A percentile compares a stretch with the other conserved stretches of the same genome.
Conservation (phyloP, 2,113 vertebrate genomes). For the Neofelis nebulosa region DNA sequence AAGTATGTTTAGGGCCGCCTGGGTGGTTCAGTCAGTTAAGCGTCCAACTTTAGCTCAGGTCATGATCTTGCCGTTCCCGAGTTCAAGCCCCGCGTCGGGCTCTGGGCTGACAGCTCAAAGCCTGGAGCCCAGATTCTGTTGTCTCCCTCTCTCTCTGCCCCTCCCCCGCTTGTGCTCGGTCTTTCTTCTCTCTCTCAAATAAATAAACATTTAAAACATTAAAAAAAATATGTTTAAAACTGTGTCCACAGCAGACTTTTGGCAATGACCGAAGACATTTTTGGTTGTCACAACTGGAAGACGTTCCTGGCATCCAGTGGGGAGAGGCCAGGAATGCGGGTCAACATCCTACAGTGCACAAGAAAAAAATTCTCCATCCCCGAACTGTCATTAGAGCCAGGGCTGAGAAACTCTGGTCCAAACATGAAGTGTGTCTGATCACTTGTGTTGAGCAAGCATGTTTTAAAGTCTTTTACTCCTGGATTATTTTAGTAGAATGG, state of each 20-base stretch:
- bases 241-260: neutral
- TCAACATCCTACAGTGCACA: fast-evolving
- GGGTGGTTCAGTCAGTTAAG: too few relatives aligned
- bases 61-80: too few relatives aligned
- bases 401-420: neutral
- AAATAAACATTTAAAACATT: too few relatives aligned
- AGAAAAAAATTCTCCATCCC: neutral
- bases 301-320: neutral
- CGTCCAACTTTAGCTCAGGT: too few relatives aligned
- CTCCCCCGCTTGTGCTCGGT: too few relatives aligned
- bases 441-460: neutral
- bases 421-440: neutral
- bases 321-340: neutral
- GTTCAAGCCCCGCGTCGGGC: too few relatives aligned
- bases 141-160: too few relatives aligned
- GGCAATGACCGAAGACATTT: neutral
- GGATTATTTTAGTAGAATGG: neutral
- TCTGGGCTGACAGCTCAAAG: too few relatives aligned
- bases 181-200: too few relatives aligned
- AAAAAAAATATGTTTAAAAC: neutral
- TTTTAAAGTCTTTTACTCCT: neutral
- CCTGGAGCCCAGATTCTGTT: too few relatives aligned
- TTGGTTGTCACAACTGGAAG: neutral
- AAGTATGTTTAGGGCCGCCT: neutral
- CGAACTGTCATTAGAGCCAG: neutral